Conservation (phyloP, 2,797 vertebrate genomes). For the Lophotriccus pileatus region DNA sequence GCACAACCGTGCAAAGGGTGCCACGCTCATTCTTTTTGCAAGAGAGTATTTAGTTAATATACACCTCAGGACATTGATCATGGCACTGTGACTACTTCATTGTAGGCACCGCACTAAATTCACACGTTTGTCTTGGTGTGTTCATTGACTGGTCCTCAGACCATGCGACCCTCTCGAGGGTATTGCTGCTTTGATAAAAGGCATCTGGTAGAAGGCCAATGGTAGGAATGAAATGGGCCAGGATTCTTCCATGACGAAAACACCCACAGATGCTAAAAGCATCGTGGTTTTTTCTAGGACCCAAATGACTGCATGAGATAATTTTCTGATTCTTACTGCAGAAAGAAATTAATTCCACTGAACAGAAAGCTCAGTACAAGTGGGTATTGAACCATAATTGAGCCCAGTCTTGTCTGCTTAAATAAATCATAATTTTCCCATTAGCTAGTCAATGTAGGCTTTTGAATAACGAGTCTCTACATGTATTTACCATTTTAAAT, state of each 20-base stretch:
- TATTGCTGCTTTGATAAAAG: not conserved
- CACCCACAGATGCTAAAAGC: not conserved
- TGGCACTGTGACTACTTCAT: not conserved
- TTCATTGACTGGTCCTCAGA: not conserved
- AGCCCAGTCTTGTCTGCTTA: not conserved
- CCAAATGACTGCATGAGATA: not conserved
- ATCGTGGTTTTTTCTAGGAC: not conserved
- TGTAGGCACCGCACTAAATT: not conserved
- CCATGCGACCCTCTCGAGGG: not conserved
- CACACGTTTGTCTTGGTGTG: not conserved
- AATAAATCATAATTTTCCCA: not conserved
- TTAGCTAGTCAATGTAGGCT: not conserved
- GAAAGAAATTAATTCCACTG: not conserved
- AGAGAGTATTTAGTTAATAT: not conserved
- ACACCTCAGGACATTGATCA: not conserved
- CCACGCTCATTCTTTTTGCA: not conserved
- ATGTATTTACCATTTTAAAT: not conserved
- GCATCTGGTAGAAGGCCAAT: not conserved
- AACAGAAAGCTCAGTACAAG: not conserved
- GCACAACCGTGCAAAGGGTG: accelerated
- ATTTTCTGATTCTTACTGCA: not conserved
- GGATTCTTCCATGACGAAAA: not conserved
- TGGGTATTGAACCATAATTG: not conserved
- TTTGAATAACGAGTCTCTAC: not conserved
- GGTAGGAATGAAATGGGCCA: not conserved